Evolutionary conservation across 2,888 invertebrate genomes (phyloP).

Genomic region (Laothoe populi): DNA sequence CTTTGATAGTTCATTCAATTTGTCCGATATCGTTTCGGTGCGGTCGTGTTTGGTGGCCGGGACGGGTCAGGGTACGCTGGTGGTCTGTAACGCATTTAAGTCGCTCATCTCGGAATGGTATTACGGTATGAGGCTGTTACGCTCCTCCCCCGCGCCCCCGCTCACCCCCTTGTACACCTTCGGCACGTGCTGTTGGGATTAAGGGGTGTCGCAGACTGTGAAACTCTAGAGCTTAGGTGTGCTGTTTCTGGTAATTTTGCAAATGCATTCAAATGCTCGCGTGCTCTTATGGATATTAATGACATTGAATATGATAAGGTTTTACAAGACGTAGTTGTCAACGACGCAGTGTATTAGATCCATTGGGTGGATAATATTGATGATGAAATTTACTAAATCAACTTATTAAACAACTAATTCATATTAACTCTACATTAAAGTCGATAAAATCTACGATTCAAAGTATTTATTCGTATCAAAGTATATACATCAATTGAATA

Average conservation of each 20-base stretch:
- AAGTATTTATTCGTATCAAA: no score
- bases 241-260: conserved; percentile 29
- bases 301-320: conserved; percentile 8
- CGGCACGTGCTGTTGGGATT: conserved; percentile 62
- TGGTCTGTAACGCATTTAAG: conserved; percentile 77
- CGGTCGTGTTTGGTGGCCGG: conserved; percentile 35
- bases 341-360: not conserved
- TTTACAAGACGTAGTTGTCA: not conserved
- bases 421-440: not conserved
- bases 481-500: no score
- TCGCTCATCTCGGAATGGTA: conserved; percentile 83
- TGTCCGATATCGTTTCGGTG: conserved; percentile 40
- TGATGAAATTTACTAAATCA: not conserved
- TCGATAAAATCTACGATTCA: no score
- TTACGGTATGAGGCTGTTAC: conserved; percentile 71
- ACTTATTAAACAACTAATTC: not conserved
- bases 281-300: conserved; percentile 21
- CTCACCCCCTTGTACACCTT: conserved; percentile 44
- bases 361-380: no score
- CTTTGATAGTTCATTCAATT: conserved; percentile 49
- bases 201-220: conserved; percentile 65
- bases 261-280: conserved; percentile 25
- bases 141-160: conserved; percentile 44
- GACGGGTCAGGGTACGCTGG: conserved; percentile 57
- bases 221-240: conserved; percentile 37